These are phyloP conservation scores for cat (Felis catus) DNA, from an alignment of 2,113 vertebrate genomes.

Conservation along the genomic window DNA sequence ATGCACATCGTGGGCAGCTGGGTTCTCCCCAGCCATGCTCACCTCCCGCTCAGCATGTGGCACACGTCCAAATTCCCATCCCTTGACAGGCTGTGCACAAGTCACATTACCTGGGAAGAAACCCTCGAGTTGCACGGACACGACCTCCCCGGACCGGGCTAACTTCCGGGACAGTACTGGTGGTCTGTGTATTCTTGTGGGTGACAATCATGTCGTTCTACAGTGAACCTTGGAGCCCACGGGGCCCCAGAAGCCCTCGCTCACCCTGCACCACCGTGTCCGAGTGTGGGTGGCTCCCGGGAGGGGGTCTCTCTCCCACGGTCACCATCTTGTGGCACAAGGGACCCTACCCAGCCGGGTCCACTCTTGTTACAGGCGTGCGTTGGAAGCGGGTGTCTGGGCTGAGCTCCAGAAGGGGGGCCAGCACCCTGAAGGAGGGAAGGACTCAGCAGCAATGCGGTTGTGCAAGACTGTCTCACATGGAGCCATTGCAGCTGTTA, in stretches of 20 bases:
- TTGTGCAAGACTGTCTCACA: rapidly evolving
- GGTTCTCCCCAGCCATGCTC: rapidly evolving
- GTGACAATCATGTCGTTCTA: not conserved
- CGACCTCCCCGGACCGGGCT: not conserved
- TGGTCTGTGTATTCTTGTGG: too few species aligned
- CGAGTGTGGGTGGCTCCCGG: rapidly evolving
- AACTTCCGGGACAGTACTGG: not conserved
- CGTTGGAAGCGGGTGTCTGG: not conserved
- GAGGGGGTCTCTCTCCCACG: too few species aligned
- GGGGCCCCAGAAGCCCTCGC: rapidly evolving
- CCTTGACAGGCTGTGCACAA: not conserved
- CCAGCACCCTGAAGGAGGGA: rapidly evolving
- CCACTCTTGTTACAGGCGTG: rapidly evolving
- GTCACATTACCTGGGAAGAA: rapidly evolving
- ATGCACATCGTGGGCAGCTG: not conserved
- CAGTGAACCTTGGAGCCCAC: not conserved
- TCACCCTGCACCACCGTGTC: not conserved
- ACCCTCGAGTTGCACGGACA: too few species aligned
- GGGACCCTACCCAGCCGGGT: rapidly evolving
- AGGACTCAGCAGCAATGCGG: not conserved
- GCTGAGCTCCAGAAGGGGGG: not conserved
- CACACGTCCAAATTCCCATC: rapidly evolving
- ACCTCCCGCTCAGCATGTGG: rapidly evolving
- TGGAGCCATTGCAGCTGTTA: not conserved
- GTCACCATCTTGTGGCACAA: not conserved